These are phyloP conservation scores for Falco rusticolus DNA, from an alignment of 2,797 vertebrate genomes.

Conservation along the genomic window DNA sequence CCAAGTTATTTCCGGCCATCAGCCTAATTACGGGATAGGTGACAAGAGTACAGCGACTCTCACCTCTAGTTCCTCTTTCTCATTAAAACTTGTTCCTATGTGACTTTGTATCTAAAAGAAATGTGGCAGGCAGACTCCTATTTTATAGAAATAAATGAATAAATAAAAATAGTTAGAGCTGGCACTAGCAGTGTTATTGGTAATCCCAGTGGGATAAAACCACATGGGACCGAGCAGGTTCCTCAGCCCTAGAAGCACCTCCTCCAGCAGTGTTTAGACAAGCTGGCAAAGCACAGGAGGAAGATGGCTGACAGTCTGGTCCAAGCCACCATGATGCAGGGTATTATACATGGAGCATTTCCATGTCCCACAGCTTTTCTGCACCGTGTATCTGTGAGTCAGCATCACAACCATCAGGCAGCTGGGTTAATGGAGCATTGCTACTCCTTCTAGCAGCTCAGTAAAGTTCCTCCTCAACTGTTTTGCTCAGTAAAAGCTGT, in stretches of 20 bases:
- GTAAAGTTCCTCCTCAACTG: background rate
- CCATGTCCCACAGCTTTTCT: background rate
- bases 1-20: background rate
- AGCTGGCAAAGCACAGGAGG: background rate
- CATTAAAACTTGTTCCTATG: background rate
- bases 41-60: background rate
- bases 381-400: background rate
- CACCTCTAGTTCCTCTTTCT: background rate
- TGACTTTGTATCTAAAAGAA: background rate
- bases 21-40: background rate
- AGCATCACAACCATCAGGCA: background rate
- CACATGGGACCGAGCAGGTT: background rate
- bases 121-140: background rate
- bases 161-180: background rate
- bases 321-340: background rate
- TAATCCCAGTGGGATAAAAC: background rate
- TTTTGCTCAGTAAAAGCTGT: background rate
- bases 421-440: background rate
- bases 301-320: background rate
- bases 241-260: background rate
- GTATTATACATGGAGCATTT: background rate
- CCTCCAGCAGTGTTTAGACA: background rate
- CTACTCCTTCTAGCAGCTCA: background rate
- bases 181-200: background rate
- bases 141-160: background rate